Base-by-base conservation (phyloP, 2,797 vertebrate species). In the Jordanella pulchra region DNA sequence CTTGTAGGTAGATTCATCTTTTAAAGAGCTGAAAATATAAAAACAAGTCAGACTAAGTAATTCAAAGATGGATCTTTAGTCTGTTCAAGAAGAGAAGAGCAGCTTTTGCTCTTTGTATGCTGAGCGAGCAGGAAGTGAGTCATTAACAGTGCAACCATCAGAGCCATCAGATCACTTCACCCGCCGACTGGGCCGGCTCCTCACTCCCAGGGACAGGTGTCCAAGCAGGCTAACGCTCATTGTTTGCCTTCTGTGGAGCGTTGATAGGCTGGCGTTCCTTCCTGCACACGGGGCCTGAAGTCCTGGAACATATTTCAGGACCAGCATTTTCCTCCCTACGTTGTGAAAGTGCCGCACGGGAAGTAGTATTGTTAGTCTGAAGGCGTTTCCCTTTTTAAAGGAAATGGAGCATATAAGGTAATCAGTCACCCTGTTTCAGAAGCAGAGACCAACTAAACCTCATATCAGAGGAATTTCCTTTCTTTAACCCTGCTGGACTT, bases 361-460 rank as follows among this genome's bases (percentile, higher is more conserved):
- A 85, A 86, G 81, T 58, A 28, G 45, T 72, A 86, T 85, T 90
- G 83, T 86, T 86, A 7, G 21, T 12, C 11, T 12, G 66, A 50
- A 80, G 82, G 79, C 50, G 54, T 88, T 89, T 87, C 80, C 85
- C 42, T 32, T 58, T 6, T 7, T 2, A 78, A 47, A 75, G 83
- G 87, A 91, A 84, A 67, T 83, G 85, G 80, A 87, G 80, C 63
- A 78, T 78, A 54, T 81, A 70, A 78, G 75, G 79, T 77, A 71
- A 81, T 69, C 73, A 35, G 25, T 30, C 1, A 39, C 28, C 35
- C 45, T 53, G 66, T 68, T 65, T 66, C 3, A 69, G 63, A 61
- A 56, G 0, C 21, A 55, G 51, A 64, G 51, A 65, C 32, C 42
- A 60, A 56, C 42, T 7, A 6, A 32, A 30, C 39, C 69, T 77